Evolutionary conservation across 2,797 vertebrate species (phyloP), one percentile per base, ranked within the genome.

Genomic region (Onychomys leucogaster): DNA sequence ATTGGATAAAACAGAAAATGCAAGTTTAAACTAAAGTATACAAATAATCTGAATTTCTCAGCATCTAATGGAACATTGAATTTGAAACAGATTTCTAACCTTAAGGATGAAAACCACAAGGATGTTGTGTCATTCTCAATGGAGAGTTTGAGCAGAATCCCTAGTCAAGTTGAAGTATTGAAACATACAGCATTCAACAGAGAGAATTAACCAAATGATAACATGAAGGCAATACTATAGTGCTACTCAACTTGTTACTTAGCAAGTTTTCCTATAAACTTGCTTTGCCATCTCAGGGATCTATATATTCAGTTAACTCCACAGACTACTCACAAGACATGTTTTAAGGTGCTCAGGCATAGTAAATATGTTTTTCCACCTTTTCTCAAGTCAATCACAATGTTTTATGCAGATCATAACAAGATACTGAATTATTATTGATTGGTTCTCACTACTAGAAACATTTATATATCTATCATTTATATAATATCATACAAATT

Each of bases 381-480:
- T 77, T 29, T 73, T 77, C 73, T n/a, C 61, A 0, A 37, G 2
- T 67, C 46, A 67, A 52, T 11, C 41, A 65, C 69, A 80, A 78
- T 86, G 17, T 88, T 94, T 89, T 69, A 82, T 95, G 27, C 10
- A n/a, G 82, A 41, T 32, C 2, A 29, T 29, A 88, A 75, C 16
- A 67, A 67, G 80, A 73, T 63, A 91, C 16, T 86, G 27, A 89
- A 61, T 95, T 71, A 95, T 34, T 82, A 91, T 37, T 78, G 32
- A 77, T 73, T 77, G 34, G 7, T 65, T 91, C 37, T 91, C 89
- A 5, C 13, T 80, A 52, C 77, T 92, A 94, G 81, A 96, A 34
- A 83, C 29, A 83, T 84, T 94, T 96, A 37, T 63, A 21, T 76
- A 93, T 86, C 80, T 86, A 91, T 93, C 83, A 6, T 80, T 94